Percentiles rank a stretch among this genome's conserved stretches.
phyloP scores from a whole-genome alignment of 2,888 invertebrate species.

The Chrysolina americana region DNA sequence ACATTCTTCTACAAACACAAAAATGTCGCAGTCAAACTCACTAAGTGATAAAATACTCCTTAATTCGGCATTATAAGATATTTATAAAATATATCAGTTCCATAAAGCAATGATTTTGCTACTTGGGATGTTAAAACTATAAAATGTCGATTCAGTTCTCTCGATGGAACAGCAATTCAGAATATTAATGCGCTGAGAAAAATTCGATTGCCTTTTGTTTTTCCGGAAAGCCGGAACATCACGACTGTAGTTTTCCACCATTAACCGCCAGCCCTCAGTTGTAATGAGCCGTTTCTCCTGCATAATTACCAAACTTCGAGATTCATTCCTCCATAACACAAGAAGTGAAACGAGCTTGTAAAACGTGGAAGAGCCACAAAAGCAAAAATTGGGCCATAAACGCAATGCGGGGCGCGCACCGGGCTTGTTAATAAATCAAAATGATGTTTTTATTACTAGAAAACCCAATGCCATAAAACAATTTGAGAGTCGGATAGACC shows the following conservation, averaged over 20 bases:
- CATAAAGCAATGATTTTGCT: too few relatives aligned
- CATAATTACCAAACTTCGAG: slow-evolving; percentile 38
- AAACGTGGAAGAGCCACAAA: slow-evolving; percentile 47
- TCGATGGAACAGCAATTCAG: background rate
- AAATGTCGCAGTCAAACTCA: too few relatives aligned
- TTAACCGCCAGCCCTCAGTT: slow-evolving; percentile 14
- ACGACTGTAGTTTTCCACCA: slow-evolving; percentile 19
- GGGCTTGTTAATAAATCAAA: slow-evolving; percentile 60
- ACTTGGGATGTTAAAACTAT: too few relatives aligned
- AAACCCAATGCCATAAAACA: slow-evolving; percentile 55
- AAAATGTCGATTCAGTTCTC: background rate
- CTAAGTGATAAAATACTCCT: too few relatives aligned
- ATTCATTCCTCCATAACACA: slow-evolving; percentile 36
- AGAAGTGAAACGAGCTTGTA: slow-evolving; percentile 41
- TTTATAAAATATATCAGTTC: too few relatives aligned
- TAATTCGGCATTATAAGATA: too few relatives aligned
- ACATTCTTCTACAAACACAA: too few relatives aligned
- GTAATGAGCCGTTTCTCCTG: slow-evolving; percentile 24
- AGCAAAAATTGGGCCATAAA: slow-evolving; percentile 57
- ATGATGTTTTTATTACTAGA: slow-evolving; percentile 61
- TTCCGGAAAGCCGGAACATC: slow-evolving; percentile 15
- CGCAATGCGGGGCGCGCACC: slow-evolving; percentile 52
- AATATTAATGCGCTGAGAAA: background rate
- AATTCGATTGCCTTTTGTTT: slow-evolving; percentile 1
- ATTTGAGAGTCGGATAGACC: slow-evolving; percentile 48